Base-by-base conservation (phyloP, 2,113 vertebrate genomes). In the Sander vitreus region DNA sequence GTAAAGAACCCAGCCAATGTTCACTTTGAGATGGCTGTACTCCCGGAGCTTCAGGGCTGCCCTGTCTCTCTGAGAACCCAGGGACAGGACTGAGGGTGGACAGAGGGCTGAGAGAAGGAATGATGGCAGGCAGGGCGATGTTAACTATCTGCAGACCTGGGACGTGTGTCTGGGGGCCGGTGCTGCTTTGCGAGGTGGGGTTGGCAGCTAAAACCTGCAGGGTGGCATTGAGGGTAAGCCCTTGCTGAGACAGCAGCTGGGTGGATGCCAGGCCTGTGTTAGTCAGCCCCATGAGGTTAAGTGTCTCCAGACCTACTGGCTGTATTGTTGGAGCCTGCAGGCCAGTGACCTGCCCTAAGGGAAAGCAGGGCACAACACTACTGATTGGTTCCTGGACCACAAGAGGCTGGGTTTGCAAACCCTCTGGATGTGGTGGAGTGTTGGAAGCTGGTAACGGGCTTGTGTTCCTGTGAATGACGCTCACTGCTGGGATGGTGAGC, bases 91-190 rank as follows among this genome's bases (percentile, higher is more conserved):
- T 87, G 0, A 97, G 95, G 0, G 93, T 0, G 0, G 95, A 58
- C 0, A 96, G 83, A 0, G 96, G 97, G 78, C 96, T 94, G 12
- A 97, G 91, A 0, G 97, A 96, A 18, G 98, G 97, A 27, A 99
- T 96, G 73, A 99, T 90, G 18, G 97, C 93, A 0, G 98, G 98
- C 76, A 99, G 85, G 51, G 97, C 95, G 2, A 99, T 98, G 91
- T 99, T 99, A 2, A 99, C 84, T 45, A 99, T 98, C 92, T 99
- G 98, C 67, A 99, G 93, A 27, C 97, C 94, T 0, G 97, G 96
- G 21, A 98, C 86, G 65, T 96, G 97, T 0, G 95, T 86, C 86
- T 96, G 96, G 0, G 95, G 94, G 63, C 90, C 92, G 5, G 95
- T 87, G 48, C 86, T 94, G 93, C 94, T 95, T 71, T 96, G 97